phyloP scores from a whole-genome alignment of 2,113 vertebrate genomes.

The Vulpes vulpes region DNA sequence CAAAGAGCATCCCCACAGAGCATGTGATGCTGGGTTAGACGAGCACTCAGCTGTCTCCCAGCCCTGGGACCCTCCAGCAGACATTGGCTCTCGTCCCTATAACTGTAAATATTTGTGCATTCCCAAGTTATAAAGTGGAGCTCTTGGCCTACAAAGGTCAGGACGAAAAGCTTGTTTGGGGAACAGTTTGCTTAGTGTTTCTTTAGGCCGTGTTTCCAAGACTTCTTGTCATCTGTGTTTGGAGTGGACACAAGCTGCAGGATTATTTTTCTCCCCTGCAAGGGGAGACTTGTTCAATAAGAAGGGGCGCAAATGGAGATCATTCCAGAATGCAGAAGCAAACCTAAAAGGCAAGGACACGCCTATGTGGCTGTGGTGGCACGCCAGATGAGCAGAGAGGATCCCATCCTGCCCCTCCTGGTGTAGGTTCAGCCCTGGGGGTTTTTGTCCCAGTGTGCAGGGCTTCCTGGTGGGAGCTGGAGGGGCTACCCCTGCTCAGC shows the following conservation, averaged over 20 bases:
- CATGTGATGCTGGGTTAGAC: neutral
- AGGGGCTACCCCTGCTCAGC: neutral
- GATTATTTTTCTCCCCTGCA: neutral
- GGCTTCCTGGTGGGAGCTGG: neutral
- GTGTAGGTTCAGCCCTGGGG: neutral
- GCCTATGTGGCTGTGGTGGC: neutral
- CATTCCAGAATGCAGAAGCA: conserved; percentile 18
- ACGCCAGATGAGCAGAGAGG: neutral
- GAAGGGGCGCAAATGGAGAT: conserved; percentile 2
- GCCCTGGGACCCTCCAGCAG: neutral
- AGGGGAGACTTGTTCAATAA: neutral
- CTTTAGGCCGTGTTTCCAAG: conserved; percentile 61
- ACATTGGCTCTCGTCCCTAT: neutral
- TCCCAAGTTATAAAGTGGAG: conserved; percentile 64
- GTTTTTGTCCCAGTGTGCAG: neutral
- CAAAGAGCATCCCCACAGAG: neutral
- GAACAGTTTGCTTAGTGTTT: conserved; percentile 60
- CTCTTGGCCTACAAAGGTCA: conserved; percentile 64
- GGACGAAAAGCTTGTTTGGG: neutral
- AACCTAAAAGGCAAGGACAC: neutral
- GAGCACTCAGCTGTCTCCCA: neutral
- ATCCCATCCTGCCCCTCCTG: accelerated
- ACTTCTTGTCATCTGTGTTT: conserved; percentile 61
- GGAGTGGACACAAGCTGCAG: neutral
- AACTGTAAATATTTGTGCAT: conserved; percentile 73